Base-by-base conservation (phyloP, 2,888 invertebrate genomes). In the Leistus spinibarbis region DNA sequence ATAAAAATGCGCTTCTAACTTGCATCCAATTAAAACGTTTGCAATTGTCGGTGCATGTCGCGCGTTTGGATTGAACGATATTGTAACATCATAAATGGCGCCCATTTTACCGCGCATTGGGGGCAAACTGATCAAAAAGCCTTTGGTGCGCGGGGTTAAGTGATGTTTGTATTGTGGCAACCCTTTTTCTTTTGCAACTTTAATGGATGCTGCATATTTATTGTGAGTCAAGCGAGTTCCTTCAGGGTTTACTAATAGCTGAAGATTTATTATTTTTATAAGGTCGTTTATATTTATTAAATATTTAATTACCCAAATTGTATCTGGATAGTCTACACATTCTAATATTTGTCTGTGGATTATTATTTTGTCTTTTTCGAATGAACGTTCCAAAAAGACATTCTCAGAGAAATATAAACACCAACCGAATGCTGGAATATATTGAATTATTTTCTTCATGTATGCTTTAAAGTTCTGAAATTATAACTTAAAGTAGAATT, bases 351-450 rank as follows among this genome's bases (percentile, higher is more conserved):
- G 94, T 22, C 87, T 86, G 76, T 90, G 90, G 80, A 97, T 92
- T 69, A 91, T 92, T 82, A 91, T 90, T 83, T 91, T 92, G 85
- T 97, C 97, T 84, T 94, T 93, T 67, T 95, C 93, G 88, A 92
- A 96, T 79, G 92, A 93, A 79, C 96, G 89, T 82, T 95, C 94
- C 76, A 97, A 88, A 86, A 96, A 96, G 77, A 96, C 93, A 85
- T 93, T 93, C 83, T 96, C 97, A 1, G 93, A 93, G 83, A 96
- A 94, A 86, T 93, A 93, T 95, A 95, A 96, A 81, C 93, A 92
- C 96, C 96, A 97, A 40, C 96, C 96, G 79, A 96, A 90, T n/a
- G 94, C 91, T 22, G 97, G 97, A 78, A 96, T 89, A 84, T 93
- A 95, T 80, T 92, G 91, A 77, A 97, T 91, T n/a, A 92, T 91